These are phyloP conservation scores for Vanessa cardui DNA, from an alignment of 2,888 invertebrate species.

Conservation along the genomic window DNA sequence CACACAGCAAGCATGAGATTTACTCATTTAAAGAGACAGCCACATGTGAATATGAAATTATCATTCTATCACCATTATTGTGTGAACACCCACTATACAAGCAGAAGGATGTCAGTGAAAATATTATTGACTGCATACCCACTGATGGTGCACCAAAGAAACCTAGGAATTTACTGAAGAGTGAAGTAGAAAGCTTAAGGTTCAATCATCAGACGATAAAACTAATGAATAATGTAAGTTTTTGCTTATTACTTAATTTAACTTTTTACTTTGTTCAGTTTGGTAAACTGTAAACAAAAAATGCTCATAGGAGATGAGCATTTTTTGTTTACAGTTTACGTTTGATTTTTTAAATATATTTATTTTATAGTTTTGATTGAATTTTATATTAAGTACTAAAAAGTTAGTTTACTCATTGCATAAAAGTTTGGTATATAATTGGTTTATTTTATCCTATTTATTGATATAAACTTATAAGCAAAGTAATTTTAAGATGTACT, in stretches of 20 bases:
- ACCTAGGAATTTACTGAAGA: slow-evolving; percentile 87
- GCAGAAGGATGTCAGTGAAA: slow-evolving; percentile 89
- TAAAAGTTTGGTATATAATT: too few relatives aligned
- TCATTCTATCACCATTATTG: slow-evolving; percentile 92
- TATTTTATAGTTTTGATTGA: too few relatives aligned
- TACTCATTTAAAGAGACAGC: slow-evolving; percentile 96
- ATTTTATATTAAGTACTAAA: too few relatives aligned
- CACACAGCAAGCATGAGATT: slow-evolving; percentile 94
- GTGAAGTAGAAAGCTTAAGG: slow-evolving; percentile 88
- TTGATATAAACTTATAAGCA: too few relatives aligned
- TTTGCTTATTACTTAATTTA: not conserved
- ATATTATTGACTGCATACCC: slow-evolving; percentile 89
- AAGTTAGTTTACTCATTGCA: too few relatives aligned
- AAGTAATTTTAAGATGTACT: too few relatives aligned
- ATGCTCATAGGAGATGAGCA: too few relatives aligned
- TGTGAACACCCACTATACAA: slow-evolving; percentile 95
- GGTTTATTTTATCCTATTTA: too few relatives aligned
- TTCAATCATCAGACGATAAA: slow-evolving; percentile 84
- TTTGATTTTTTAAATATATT: too few relatives aligned
- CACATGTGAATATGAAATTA: slow-evolving; percentile 96
- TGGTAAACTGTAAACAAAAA: too few relatives aligned
- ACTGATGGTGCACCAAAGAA: slow-evolving; percentile 86
- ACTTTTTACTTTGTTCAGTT: too few relatives aligned
- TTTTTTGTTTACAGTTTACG: too few relatives aligned
- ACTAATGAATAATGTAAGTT: slow-evolving; percentile 62